Evolutionary conservation across 92 coral and sea anemone genomes (phyloP), one percentile per base, ranked within the genome.

Genomic region (Heliopora coerulea): DNA sequence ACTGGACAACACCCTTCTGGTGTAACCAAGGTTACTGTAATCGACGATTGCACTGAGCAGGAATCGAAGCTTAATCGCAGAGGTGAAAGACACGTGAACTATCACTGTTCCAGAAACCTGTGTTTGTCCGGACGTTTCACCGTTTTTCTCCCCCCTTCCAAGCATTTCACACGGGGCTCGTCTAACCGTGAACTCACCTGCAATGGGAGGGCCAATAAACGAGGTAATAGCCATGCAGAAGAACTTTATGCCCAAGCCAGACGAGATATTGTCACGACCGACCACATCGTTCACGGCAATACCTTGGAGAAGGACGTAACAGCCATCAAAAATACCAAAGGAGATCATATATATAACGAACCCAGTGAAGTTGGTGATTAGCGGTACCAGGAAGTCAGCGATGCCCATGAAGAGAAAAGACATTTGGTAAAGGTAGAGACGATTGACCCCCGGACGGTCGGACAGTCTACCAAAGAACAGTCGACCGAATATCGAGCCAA

Each of bases 401-500:
- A 86, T 83, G 18, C 96, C 97, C 8, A 92, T 92, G 50, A 83
- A 73, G 24, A 92, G 70, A 84, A 85, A 89, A 9, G 97, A 86
- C 69, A 87, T 64, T 75, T 92, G 97, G 73, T 87, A 92, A 21
- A 91, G 78, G 79, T 92, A 89, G 24, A 92, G 88, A 23, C 97
- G 96, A 76, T 92, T 92, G 56, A 92, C 86, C 23, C 89, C 83
- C n/a, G 92, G 97, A 78, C 89, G 96, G 64, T 92, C 97, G 54
- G 96, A 86, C 49, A 92, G 68, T 69, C 80, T 87, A 65, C 97
- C 97, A 85, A 89, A 92, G 84, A 92, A 85, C 19, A 92, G 91
- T 58, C 97, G 96, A 72, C 97, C 97, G 72, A 89, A 82, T n/a
- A 91, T 92, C 63, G 97, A 92, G 30, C 97, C 97, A 26, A 92